Conservation (phyloP, 2,113 vertebrate genomes). For the Alethe diademata region DNA sequence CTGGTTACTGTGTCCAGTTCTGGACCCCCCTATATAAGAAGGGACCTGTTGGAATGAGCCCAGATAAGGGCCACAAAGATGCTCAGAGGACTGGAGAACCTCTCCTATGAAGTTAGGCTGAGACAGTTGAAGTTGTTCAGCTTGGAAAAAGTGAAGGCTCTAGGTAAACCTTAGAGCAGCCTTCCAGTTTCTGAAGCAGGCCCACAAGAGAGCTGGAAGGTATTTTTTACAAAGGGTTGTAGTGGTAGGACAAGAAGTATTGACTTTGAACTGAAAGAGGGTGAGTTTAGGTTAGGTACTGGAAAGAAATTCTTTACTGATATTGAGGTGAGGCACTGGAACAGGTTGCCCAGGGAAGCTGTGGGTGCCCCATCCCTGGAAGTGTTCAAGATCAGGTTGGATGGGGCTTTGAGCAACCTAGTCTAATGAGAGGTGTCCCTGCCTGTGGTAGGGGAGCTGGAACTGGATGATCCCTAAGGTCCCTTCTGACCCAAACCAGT, state of each 20-base stretch:
- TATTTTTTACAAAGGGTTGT: background rate
- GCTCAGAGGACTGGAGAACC: background rate
- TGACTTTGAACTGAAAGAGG: background rate
- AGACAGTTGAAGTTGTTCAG: background rate
- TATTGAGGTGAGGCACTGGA: background rate
- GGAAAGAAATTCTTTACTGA: background rate
- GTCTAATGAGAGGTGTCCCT: background rate
- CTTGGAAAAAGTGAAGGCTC: background rate
- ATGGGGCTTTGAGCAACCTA: background rate
- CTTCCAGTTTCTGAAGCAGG: background rate
- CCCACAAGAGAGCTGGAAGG: background rate
- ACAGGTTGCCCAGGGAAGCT: background rate
- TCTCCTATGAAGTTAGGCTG: background rate
- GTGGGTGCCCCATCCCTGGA: too few relatives aligned
- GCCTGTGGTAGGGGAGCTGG: too few relatives aligned
- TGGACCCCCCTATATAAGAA: fast-evolving
- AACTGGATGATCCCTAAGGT: background rate
- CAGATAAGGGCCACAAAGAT: fast-evolving
- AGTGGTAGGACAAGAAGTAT: background rate
- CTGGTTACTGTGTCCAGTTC: background rate
- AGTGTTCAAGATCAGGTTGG: background rate
- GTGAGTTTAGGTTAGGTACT: background rate
- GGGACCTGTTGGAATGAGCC: fast-evolving
- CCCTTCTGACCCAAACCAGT: background rate
- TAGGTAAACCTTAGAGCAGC: background rate